Base-by-base conservation (phyloP, 2,113 vertebrate species). In the Chloebia gouldiae region DNA sequence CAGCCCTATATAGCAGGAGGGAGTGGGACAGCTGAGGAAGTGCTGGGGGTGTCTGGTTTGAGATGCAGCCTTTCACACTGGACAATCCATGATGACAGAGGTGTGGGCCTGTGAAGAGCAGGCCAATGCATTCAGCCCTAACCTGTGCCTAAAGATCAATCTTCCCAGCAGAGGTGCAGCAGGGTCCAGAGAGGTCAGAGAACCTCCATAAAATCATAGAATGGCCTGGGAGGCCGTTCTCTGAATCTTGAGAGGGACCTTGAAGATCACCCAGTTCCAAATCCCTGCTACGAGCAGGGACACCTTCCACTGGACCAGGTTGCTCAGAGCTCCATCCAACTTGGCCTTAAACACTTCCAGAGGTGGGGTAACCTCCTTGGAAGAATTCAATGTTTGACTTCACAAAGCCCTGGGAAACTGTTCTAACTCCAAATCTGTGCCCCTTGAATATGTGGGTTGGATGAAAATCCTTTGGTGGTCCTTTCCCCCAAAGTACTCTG, bases 51-150 rank as follows among this genome's bases (percentile, higher is more conserved):
- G 16, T 19, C 33, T 7, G 56, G 37, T 39, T 64, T 35, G 54
- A 66, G 57, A 13, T 9, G 11, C 0, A 59, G 45, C 30, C 40
- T 11, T 64, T 83, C 6, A 3, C 44, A 15, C 14, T 16, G 90
- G 59, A 1, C 28, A 50, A 4, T 0, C 2, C 51, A 24, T 22
- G 80, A 7, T 2, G 13, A 7, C 51, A 56, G 68, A 2, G 5
- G 3, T 22, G 25, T 15, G 31, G 25, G 8, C 31, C 72, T 68
- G 33, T 10, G 72, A 14, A 37, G 72, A 33, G 53, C 18, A 51
- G 63, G 17, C 2, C 13, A 5, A 37, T 44, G 14, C 6, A 10
- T 24, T 53, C 42, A 45, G 13, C 17, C 16, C 16, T 72, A 76
- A 31, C 9, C 18, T 30, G 3, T 31, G 44, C 14, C 65, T 59